These are phyloP conservation scores for Thamnaconus septentrionalis DNA, from an alignment of 2,113 vertebrate genomes.

Conservation along the genomic window DNA sequence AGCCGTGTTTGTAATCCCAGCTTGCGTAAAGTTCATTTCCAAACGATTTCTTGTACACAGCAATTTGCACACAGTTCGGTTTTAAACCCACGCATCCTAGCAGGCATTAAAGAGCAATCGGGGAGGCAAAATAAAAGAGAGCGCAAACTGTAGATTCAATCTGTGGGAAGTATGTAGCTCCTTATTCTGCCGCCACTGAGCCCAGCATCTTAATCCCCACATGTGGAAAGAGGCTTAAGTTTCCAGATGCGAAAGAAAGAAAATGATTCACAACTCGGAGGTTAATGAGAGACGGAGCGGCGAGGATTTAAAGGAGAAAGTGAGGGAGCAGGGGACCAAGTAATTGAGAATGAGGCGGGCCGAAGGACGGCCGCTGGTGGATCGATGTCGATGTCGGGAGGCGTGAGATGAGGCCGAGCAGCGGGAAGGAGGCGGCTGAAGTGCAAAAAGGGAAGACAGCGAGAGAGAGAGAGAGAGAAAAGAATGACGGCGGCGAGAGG, in stretches of 20 bases:
- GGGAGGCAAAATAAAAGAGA: not conserved
- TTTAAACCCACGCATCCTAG: not conserved
- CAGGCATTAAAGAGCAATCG: conserved; percentile 1
- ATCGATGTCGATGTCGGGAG: conserved; percentile 23
- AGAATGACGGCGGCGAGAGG: not conserved
- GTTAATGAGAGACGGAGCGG: conserved; percentile 35
- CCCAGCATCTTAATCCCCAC: conserved; percentile 22
- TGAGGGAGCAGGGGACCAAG: conserved; percentile 16
- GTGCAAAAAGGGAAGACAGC: conserved; percentile 3
- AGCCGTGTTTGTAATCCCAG: no score
- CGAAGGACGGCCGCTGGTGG: conserved; percentile 9
- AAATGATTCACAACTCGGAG: conserved; percentile 18
- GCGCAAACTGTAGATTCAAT: not conserved
- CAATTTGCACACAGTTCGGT: no score
- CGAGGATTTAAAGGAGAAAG: conserved; percentile 37
- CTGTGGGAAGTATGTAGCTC: conserved; percentile 12
- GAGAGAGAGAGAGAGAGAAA: conserved; percentile 11
- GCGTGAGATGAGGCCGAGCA: conserved; percentile 34
- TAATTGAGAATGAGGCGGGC: conserved; percentile 27
- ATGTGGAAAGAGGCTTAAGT: conserved; percentile 42
- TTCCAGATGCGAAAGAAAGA: conserved; percentile 13
- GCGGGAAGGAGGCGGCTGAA: conserved; percentile 23
- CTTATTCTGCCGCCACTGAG: conserved; percentile 2
- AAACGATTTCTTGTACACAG: no score
- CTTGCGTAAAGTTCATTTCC: no score